phyloP scores from a whole-genome alignment of 2,888 invertebrate genomes.

The Elysia crispata region DNA sequence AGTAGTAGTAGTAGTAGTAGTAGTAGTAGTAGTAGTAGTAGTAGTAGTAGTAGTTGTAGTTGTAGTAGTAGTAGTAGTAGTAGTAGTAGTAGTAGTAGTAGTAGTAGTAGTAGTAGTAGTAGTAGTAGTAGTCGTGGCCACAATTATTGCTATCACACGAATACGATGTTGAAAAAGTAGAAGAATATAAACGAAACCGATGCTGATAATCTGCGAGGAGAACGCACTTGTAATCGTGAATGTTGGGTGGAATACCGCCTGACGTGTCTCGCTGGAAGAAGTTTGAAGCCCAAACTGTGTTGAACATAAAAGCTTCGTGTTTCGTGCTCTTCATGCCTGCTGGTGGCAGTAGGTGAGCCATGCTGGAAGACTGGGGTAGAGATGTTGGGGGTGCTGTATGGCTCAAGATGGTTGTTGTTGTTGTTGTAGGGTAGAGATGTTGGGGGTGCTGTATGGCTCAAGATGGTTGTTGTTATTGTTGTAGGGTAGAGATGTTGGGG shows the following conservation, averaged over 20 bases:
- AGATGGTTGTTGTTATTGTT: too few species aligned
- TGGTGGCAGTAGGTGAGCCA: too few species aligned
- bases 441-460: too few species aligned
- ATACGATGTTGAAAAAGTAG: not conserved
- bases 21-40: too few species aligned
- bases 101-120: not conserved
- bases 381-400: too few species aligned
- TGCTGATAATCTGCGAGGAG: not conserved
- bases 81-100: not conserved
- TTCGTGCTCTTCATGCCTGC: not conserved
- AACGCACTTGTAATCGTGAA: not conserved
- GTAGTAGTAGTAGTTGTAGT: too few species aligned
- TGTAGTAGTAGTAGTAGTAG: not conserved
- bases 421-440: too few species aligned
- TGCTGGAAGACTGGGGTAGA: too few species aligned
- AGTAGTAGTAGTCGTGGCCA: not conserved
- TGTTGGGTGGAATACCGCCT: not conserved
- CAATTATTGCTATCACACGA: not conserved
- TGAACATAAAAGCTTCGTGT: not conserved
- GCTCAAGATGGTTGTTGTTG: too few species aligned
- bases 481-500: too few species aligned
- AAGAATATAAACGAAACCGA: not conserved
- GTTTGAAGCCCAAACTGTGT: not conserved
- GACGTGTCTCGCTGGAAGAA: too few species aligned
- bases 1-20: too few species aligned